A percentile compares a stretch with the other conserved stretches of the same genome.
phyloP scores from a whole-genome alignment of 2,888 invertebrate genomes.

The Plebejus melissa region DNA sequence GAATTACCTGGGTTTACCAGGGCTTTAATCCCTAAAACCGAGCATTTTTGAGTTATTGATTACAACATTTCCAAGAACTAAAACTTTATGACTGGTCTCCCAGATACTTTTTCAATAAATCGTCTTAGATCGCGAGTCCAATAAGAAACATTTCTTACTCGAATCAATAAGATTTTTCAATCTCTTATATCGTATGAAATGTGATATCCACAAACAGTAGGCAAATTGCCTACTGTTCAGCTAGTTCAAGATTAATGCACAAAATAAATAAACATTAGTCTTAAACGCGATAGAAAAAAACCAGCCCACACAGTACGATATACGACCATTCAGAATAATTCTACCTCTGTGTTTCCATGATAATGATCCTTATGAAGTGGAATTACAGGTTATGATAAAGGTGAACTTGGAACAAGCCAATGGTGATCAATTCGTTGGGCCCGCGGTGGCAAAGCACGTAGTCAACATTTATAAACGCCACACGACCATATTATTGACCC shows the following conservation, averaged over 20 bases:
- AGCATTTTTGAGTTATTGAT: too few species aligned
- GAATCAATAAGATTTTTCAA: neutral
- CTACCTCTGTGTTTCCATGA: neutral
- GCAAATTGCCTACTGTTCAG: constrained; percentile 16
- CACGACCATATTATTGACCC: constrained; percentile 52
- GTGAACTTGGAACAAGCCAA: neutral
- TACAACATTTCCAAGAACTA: too few species aligned
- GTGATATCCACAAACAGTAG: constrained; percentile 15
- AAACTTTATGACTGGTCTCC: too few species aligned
- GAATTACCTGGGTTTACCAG: too few species aligned
- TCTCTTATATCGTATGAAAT: neutral
- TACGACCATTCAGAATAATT: neutral
- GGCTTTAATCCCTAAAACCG: too few species aligned
- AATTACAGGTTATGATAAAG: neutral
- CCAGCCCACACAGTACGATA: constrained; percentile 33
- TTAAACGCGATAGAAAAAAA: constrained; percentile 21
- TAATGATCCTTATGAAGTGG: neutral
- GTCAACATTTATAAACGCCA: constrained; percentile 67
- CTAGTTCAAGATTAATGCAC: constrained; percentile 29
- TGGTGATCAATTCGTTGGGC: constrained; percentile 36
- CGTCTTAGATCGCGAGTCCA: neutral
- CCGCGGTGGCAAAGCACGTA: constrained; percentile 64
- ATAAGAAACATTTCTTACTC: neutral
- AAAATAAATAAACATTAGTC: constrained; percentile 28
- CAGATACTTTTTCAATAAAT: neutral